phyloP scores from a whole-genome alignment of 2,888 invertebrate species.

The Falcaria lacertinaria region DNA sequence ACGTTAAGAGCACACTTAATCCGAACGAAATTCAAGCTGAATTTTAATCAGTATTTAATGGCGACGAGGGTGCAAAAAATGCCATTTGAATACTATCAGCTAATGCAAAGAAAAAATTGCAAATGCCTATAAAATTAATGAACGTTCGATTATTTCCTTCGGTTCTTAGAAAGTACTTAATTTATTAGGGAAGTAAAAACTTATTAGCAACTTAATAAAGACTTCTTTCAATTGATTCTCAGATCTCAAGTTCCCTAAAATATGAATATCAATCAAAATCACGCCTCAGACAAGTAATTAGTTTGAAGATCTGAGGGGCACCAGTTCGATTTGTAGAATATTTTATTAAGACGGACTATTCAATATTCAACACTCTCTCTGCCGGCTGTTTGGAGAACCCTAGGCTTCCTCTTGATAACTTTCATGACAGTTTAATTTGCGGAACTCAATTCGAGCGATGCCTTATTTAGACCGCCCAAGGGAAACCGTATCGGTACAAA shows the following conservation, averaged over 20 bases:
- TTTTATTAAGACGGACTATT: conserved; percentile 60
- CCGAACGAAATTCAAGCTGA: conserved; percentile 35
- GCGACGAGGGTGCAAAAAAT: conserved; percentile 30
- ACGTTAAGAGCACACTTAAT: conserved; percentile 50
- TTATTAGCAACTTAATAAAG: background rate
- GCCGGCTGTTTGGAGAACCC: conserved; percentile 46
- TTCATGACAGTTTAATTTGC: conserved; percentile 62
- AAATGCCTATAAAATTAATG: conserved; percentile 31
- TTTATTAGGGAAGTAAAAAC: background rate
- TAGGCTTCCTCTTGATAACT: conserved; percentile 45
- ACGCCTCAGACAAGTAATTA: conserved; percentile 47
- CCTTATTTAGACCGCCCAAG: conserved; percentile 8
- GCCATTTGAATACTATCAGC: conserved; percentile 18
- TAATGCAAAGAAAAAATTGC: conserved; percentile 24
- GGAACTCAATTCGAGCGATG: conserved; percentile 38
- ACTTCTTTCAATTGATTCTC: background rate
- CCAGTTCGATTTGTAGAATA: conserved; percentile 57
- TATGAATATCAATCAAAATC: conserved; percentile 40
- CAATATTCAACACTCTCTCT: conserved; percentile 61
- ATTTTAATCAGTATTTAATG: conserved; percentile 58
- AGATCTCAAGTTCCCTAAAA: background rate
- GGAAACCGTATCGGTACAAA: background rate
- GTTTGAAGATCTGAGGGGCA: conserved; percentile 27
- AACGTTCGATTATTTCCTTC: conserved; percentile 12
- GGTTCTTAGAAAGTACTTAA: background rate